Evolutionary conservation across 1,140 invertebrate genomes (phyloP).

Genomic region (Trachelipus rathkii): DNA sequence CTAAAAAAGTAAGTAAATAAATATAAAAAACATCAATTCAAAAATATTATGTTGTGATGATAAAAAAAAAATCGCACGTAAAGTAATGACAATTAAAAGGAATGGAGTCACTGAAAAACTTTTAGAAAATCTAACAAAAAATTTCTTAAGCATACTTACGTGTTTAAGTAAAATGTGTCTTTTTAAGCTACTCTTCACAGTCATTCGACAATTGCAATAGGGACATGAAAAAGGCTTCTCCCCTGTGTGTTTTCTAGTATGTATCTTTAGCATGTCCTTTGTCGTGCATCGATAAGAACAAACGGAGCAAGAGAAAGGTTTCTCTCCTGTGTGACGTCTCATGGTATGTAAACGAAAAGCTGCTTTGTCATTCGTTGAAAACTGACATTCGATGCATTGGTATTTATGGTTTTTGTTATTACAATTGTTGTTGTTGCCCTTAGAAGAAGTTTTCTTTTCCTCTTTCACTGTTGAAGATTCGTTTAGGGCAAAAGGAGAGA

Average conservation of each 20-base stretch:
- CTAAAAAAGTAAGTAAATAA: no score
- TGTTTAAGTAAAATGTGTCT: slow-evolving; percentile 16
- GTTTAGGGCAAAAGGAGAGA: neutral
- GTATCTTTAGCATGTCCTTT: slow-evolving; percentile 22
- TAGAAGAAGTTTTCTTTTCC: neutral
- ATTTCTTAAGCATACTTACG: neutral
- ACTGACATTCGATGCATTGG: neutral
- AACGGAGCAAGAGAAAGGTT: slow-evolving; percentile 22
- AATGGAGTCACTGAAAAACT: no score
- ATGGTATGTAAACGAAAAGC: neutral
- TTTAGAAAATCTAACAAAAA: no score
- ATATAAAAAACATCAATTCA: no score
- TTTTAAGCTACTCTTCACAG: slow-evolving; percentile 20
- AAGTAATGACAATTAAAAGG: no score
- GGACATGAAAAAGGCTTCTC: slow-evolving; percentile 27
- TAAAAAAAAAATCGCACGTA: no score
- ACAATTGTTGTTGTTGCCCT: neutral
- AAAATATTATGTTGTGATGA: no score
- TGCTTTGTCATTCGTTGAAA: neutral
- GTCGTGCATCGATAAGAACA: slow-evolving; percentile 18
- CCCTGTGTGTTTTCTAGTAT: slow-evolving; percentile 21
- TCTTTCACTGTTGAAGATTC: neutral
- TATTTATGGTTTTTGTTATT: neutral
- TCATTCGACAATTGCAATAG: slow-evolving; percentile 22
- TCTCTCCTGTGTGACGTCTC: slow-evolving; percentile 6